A percentile compares a stretch with the other conserved stretches of the same genome.
These are phyloP conservation scores for Toxotes chatareus DNA, from an alignment of 2,113 vertebrate genomes.

Conservation along the genomic window DNA sequence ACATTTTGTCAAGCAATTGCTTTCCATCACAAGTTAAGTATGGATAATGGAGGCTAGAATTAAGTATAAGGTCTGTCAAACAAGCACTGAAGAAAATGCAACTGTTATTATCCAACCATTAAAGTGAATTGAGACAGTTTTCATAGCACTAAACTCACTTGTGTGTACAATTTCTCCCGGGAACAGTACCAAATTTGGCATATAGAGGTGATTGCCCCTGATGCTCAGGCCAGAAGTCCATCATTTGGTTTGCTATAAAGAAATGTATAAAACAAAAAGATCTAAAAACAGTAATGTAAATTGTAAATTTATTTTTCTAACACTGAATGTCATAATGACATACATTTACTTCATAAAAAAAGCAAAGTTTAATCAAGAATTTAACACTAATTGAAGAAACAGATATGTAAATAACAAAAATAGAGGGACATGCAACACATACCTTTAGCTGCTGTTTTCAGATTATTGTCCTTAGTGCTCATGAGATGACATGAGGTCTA, in stretches of 20 bases:
- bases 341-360: neutral
- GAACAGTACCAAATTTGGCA: constrained; percentile 74
- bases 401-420: neutral
- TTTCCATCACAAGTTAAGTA: neutral
- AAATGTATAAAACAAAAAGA: neutral
- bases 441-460: constrained; percentile 53
- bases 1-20: neutral
- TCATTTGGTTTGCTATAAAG: constrained; percentile 51
- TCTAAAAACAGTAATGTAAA: neutral
- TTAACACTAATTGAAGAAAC: neutral
- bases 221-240: constrained; percentile 78
- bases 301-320: neutral
- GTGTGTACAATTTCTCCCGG: constrained; percentile 70
- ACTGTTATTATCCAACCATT: neutral
- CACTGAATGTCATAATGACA: neutral
- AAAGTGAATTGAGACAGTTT: neutral
- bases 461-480: constrained; percentile 44
- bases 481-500: constrained; percentile 43
- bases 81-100: neutral
- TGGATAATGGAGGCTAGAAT: neutral
- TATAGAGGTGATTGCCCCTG: constrained; percentile 64
- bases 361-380: neutral
- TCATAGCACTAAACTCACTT: constrained; percentile 55
- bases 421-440: neutral
- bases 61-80: neutral